A percentile compares a stretch with the other conserved stretches of the same genome.
phyloP scores from a whole-genome alignment of 2,113 vertebrate genomes.

The Grantiella picta region DNA sequence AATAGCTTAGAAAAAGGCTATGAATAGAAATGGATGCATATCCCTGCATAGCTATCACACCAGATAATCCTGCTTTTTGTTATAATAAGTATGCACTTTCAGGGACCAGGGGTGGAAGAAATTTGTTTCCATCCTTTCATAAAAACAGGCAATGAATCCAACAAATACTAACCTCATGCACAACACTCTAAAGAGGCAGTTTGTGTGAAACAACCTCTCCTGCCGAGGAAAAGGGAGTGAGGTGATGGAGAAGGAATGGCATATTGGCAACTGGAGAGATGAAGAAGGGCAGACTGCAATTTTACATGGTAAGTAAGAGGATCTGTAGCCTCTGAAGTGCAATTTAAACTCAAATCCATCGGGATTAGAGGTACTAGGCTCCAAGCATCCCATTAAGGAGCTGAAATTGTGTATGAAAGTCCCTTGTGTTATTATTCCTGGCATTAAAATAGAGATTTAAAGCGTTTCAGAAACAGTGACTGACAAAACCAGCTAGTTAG shows the following conservation, averaged over 20 bases:
- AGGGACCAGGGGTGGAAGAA: not conserved
- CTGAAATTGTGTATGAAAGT: not conserved
- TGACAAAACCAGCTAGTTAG: not conserved
- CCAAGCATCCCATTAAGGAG: not conserved
- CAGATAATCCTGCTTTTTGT: not conserved
- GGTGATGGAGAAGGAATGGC: not conserved
- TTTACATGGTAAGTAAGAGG: conserved; percentile 13
- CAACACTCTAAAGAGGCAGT: not conserved
- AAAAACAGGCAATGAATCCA: not conserved
- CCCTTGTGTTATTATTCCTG: not conserved
- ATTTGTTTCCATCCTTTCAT: not conserved
- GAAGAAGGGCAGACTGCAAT: not conserved
- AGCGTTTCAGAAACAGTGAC: not conserved
- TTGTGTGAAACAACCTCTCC: not conserved
- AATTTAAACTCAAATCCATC: conserved; percentile 44
- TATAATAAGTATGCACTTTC: not conserved
- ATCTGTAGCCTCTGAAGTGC: conserved; percentile 9
- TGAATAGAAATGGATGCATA: not conserved
- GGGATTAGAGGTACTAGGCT: not conserved
- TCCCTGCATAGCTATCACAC: not conserved
- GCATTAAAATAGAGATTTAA: conserved; percentile 26
- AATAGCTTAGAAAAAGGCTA: not conserved
- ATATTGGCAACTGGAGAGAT: not conserved
- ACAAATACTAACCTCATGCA: not conserved
- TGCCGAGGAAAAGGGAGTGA: not conserved